Evolutionary conservation across 2,888 invertebrate species (phyloP), one percentile per base, ranked within the genome.

Genomic region (Scrobipalpa atriplicella): DNA sequence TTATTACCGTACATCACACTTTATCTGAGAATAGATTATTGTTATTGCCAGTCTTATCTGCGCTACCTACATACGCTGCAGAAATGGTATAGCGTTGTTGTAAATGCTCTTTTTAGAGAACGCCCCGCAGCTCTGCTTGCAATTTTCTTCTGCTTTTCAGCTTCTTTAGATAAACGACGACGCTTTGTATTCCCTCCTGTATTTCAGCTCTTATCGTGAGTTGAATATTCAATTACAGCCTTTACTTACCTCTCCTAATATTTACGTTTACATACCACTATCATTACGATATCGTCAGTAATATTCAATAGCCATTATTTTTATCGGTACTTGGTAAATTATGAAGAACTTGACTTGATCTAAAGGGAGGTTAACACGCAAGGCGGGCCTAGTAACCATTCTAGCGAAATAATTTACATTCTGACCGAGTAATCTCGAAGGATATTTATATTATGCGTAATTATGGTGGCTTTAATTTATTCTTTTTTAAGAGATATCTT

Each of bases 381-480:
- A 64, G 47, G 41, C 43, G 21, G 21, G 47, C 51, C 56, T 47
- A 47, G 21, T 63, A 52, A 71, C 70, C 74, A 69, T 68, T 76
- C 73, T 75, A 75, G 69, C 78, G 74, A 75, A 80, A 78, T 77
- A 79, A 79, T 81, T 70, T 73, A 78, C 77, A 80, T 80, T 80
- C 78, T 76, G 74, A 77, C 69, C 68, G 68, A 65, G 68, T 71
- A 74, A 76, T 79, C 73, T 72, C 68, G 73, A 70, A 78, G 78
- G 78, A 79, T 77, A 78, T 79, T 75, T 77, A 73, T 78, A 47
- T 10, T 16, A 78, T 74, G 74, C 78, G 73, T 78, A 76, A 78
- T 77, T 76, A 73, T 75, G 73, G 78, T 78, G 73, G 71, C 75
- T 78, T 78, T 75, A n/a, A 74, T 77, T 73, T 70, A 71, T 70